Conservation (phyloP, 2,888 invertebrate genomes). For the Euzophera pinguis region DNA sequence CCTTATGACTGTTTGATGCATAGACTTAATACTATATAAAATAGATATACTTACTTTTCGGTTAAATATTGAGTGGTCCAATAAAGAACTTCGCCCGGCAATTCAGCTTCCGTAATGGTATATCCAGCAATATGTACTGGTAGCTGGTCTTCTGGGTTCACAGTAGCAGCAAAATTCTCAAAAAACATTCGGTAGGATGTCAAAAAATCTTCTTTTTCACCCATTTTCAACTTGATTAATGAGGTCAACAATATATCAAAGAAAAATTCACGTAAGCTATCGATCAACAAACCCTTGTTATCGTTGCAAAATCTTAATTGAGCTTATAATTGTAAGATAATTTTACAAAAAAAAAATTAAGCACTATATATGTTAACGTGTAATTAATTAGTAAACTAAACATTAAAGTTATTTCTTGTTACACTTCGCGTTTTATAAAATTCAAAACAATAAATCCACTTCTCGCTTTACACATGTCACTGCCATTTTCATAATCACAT, state of each 20-base stretch:
- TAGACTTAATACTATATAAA: background rate
- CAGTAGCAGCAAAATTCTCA: conserved; percentile 83
- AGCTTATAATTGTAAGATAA: background rate
- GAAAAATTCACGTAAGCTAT: conserved; percentile 37
- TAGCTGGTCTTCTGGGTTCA: conserved; percentile 85
- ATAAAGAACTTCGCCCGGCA: conserved; percentile 86
- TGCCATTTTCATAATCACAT: too few species aligned
- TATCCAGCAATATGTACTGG: conserved; percentile 86
- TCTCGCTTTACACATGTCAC: conserved; percentile 44
- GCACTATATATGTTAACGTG: conserved; percentile 25
- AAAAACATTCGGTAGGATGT: conserved; percentile 85
- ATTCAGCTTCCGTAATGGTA: conserved; percentile 83
- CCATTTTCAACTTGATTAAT: conserved; percentile 47
- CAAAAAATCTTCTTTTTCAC: conserved; percentile 84
- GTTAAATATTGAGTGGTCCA: conserved; percentile 88
- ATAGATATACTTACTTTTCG: conserved; percentile 82
- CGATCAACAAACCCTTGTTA: conserved; percentile 44
- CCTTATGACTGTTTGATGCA: background rate
- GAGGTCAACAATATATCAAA: conserved; percentile 24
- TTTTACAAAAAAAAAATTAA: conserved; percentile 26
- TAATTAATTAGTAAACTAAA: conserved; percentile 21
- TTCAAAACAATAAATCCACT: conserved; percentile 62
- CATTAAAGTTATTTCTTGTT: conserved; percentile 26
- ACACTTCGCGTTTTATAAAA: conserved; percentile 23
- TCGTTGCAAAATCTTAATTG: conserved; percentile 7